Evolutionary conservation across 2,797 vertebrate species (phyloP), one percentile per base, ranked within the genome.

Genomic region (Buceros bicornis): DNA sequence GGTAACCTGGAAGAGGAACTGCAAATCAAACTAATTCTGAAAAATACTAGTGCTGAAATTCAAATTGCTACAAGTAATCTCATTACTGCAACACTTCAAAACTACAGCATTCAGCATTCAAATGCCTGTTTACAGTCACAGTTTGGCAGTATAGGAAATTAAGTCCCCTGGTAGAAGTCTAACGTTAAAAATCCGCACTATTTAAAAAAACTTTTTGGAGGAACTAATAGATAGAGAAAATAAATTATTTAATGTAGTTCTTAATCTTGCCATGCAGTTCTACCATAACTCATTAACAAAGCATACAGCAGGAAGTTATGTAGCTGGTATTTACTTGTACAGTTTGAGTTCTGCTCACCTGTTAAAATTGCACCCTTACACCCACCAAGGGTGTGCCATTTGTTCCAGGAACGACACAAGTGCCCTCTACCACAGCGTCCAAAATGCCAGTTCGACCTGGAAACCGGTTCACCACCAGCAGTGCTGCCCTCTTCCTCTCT

Each of bases 391-490:
- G 1, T 1, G 0, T 22, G 25, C 24, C 25, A 57, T 67, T 51
- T 19, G 17, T 61, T 56, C 19, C 43, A n/a, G 16, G 29, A 35
- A 37, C 1, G 2, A 31, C 47, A 48, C 6, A 33, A 70, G 12
- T 26, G 29, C 16, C 19, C 13, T 47, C 43, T 45, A 11, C n/a
- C 15, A 16, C 2, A 42, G 42, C 4, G 5, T 35, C 64, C 43
- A 53, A 81, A 77, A 57, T 15, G 6, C 16, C 29, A 22, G 7
- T 45, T 35, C 51, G 28, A 28, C n/a, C 60, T 47, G 14, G 10
- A 45, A 56, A 80, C 21, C 1, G 1, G 5, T 31, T 72, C 20
- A 42, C 0, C 0, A 47, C 21, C 16, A 62, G 9, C 37, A 67
- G 42, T 7, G 18, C 37, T 56, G 14, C 17, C 24, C 19, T 35